Conservation (phyloP, 2,888 invertebrate genomes). For the Sinopyrophorus schimmeli region DNA sequence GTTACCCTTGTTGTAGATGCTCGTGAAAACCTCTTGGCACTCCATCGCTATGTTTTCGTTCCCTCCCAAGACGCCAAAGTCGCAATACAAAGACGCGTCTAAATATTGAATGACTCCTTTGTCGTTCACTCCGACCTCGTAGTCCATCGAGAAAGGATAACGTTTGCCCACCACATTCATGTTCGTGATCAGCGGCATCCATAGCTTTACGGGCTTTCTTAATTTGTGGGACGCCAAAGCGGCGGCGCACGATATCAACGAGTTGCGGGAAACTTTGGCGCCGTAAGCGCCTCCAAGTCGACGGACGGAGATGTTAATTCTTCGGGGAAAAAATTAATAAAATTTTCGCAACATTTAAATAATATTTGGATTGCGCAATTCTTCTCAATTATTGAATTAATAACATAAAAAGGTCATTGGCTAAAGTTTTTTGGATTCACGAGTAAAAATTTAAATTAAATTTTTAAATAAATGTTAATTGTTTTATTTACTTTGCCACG, state of each 20-base stretch:
- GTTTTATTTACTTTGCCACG: no score
- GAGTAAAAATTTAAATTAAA: no score
- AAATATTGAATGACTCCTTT: conserved; percentile 68
- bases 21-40: conserved; percentile 2
- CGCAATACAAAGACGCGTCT: conserved; percentile 58
- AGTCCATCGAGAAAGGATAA: conserved; percentile 61
- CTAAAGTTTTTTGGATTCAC: no score
- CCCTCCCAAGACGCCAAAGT: conserved; percentile 56
- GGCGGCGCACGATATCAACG: conserved; percentile 64
- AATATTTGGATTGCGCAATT: neutral
- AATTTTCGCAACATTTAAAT: neutral
- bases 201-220: conserved; percentile 68
- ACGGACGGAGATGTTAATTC: conserved; percentile 70
- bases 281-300: conserved; percentile 84
- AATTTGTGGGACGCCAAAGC: conserved; percentile 67
- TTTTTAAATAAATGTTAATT: no score
- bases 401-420: no score
- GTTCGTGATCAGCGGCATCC: conserved; percentile 70
- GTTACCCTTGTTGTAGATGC: conserved; percentile 52
- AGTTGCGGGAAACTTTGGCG: conserved; percentile 69
- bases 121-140: conserved; percentile 65
- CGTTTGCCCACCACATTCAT: conserved; percentile 71
- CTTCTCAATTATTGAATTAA: no score
- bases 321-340: conserved; percentile 42
- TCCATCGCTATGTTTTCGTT: conserved; percentile 54